Percentiles rank a stretch among this genome's conserved stretches.
phyloP scores from a whole-genome alignment of 2,797 vertebrate species.

The Leptatherina wallacei region DNA sequence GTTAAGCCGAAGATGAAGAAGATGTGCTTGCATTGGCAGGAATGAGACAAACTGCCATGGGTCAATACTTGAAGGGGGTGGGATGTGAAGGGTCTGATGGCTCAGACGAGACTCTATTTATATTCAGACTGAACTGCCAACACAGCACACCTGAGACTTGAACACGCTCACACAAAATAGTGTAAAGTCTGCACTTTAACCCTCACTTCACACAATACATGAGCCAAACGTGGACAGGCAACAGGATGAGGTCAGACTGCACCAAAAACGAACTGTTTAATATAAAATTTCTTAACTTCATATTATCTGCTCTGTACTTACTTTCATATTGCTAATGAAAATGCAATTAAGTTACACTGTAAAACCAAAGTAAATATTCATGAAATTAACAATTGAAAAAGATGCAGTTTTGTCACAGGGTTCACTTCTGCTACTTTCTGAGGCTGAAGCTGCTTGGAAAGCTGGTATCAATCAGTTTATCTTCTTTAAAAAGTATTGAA shows the following conservation, averaged over 20 bases:
- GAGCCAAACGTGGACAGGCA: conserved; percentile 25
- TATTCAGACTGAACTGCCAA: conserved; percentile 62
- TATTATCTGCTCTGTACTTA: neutral
- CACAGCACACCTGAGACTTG: conserved; percentile 72
- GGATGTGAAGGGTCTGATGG: conserved; percentile 37
- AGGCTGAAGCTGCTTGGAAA: neutral
- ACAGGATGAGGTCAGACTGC: conserved; percentile 34
- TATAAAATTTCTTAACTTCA: conserved; percentile 9
- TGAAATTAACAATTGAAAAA: neutral
- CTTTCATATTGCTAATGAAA: conserved; percentile 6
- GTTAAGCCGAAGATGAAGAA: conserved; percentile 43
- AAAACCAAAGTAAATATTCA: too few species aligned
- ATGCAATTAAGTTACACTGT: neutral
- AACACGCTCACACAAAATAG: conserved; percentile 60
- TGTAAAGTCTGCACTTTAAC: conserved; percentile 70
- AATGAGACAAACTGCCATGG: conserved; percentile 71
- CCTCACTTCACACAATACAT: conserved; percentile 27
- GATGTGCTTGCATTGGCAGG: conserved; percentile 72
- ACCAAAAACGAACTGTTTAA: conserved; percentile 1
- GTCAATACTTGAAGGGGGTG: conserved; percentile 68
- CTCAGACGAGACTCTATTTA: conserved; percentile 70
- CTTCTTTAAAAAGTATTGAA: conserved; percentile 16
- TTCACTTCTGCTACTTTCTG: neutral
- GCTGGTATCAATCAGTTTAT: conserved; percentile 3
- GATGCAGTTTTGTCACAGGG: conserved; percentile 12